These are phyloP conservation scores for Elephas maximus DNA, from an alignment of 2,113 vertebrate species.

Conservation along the genomic window DNA sequence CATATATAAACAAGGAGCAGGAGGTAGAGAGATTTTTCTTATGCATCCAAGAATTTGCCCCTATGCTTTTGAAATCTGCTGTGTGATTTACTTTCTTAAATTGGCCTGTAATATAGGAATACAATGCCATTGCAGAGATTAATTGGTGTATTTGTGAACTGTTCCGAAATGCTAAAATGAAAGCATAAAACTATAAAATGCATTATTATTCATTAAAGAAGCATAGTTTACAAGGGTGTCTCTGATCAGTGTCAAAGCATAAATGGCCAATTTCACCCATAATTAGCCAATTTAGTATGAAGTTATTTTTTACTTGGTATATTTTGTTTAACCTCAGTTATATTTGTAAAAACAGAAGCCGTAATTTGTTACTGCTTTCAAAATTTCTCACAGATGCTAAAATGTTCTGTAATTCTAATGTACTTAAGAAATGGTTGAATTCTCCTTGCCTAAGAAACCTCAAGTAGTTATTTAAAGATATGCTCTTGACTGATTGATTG, in stretches of 20 bases:
- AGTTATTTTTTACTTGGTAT: constrained; percentile 69
- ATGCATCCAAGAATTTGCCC: constrained; percentile 52
- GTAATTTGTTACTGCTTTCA: constrained; percentile 54
- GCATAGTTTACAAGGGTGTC: constrained; percentile 64
- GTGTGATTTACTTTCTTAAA: constrained; percentile 55
- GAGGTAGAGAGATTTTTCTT: constrained; percentile 53
- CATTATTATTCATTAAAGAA: constrained; percentile 74
- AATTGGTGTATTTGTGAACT: constrained; percentile 68
- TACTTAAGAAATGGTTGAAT: constrained; percentile 10
- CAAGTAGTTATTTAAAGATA: constrained; percentile 49
- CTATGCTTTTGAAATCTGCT: constrained; percentile 46
- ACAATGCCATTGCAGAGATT: constrained; percentile 55
- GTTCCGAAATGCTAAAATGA: constrained; percentile 64
- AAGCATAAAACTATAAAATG: constrained; percentile 73
- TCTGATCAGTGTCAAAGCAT: constrained; percentile 67
- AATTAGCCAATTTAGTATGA: constrained; percentile 76
- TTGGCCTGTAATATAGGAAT: constrained; percentile 41
- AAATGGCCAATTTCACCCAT: constrained; percentile 75
- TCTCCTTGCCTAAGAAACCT: constrained; percentile 43
- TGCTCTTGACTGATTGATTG: not conserved
- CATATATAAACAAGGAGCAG: not conserved
- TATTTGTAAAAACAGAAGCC: constrained; percentile 72
- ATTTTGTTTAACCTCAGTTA: constrained; percentile 70
- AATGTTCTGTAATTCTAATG: constrained; percentile 53
- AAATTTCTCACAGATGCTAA: constrained; percentile 60